Evolutionary conservation across 2,113 vertebrate genomes (phyloP).

Genomic region (Sphyrna mokarran): DNA sequence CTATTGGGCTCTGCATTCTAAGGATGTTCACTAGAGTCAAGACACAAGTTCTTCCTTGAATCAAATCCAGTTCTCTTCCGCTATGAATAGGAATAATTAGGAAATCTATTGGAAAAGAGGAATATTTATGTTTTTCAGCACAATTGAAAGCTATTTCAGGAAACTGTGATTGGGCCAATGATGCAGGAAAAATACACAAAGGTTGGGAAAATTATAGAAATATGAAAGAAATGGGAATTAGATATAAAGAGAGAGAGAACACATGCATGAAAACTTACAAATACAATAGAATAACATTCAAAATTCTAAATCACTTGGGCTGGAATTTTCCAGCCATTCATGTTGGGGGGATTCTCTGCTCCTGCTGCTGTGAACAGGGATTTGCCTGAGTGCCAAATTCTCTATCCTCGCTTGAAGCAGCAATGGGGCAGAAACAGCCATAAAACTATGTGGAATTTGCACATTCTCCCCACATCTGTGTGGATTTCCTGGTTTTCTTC

Average conservation of each 20-base stretch:
- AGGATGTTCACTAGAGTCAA: not conserved
- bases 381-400: no score
- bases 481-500: no score
- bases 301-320: not conserved
- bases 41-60: not conserved
- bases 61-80: not conserved
- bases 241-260: not conserved
- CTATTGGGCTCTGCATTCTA: not conserved
- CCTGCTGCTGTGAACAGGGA: no score
- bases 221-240: not conserved
- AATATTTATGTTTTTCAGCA: not conserved
- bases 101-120: not conserved
- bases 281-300: not conserved
- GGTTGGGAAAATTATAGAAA: not conserved
- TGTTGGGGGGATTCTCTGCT: no score
- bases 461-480: no score
- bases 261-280: not conserved
- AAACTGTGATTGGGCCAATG: not conserved
- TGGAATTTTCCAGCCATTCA: no score
- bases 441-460: no score
- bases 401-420: no score
- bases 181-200: not conserved
- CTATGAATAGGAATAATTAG: not conserved
- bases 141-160: not conserved
- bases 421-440: no score